These are phyloP conservation scores for Larimichthys crocea DNA, from an alignment of 2,113 vertebrate species.

Conservation along the genomic window DNA sequence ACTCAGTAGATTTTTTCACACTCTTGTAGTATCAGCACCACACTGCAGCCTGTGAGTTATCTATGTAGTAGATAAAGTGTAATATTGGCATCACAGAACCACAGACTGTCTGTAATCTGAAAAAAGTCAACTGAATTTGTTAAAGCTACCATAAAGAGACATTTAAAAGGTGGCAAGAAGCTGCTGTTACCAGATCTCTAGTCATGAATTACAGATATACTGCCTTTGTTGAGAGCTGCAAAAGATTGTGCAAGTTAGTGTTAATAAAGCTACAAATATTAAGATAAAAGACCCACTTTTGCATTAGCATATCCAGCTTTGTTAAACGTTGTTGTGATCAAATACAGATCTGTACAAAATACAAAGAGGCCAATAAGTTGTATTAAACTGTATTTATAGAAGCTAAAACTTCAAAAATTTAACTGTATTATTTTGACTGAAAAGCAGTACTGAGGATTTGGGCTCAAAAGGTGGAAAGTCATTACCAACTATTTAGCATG, in stretches of 20 bases:
- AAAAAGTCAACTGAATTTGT: neutral
- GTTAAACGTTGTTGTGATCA: neutral
- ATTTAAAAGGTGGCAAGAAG: neutral
- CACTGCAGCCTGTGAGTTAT: neutral
- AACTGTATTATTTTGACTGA: neutral
- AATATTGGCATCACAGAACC: neutral
- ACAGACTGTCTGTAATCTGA: neutral
- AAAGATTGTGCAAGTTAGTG: neutral
- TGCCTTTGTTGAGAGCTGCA: too few species aligned
- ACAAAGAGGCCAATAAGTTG: neutral
- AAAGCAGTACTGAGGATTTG: neutral
- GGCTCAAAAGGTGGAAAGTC: neutral
- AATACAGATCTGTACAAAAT: neutral
- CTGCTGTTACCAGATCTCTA: neutral
- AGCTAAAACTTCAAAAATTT: neutral
- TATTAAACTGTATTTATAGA: slow-evolving; percentile 1
- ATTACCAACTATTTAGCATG: neutral
- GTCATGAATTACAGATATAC: neutral
- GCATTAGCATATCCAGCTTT: neutral
- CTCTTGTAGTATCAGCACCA: neutral
- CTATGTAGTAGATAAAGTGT: neutral
- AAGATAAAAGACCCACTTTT: neutral
- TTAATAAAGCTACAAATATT: neutral
- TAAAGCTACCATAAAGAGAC: neutral
- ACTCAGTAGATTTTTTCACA: neutral